Evolutionary conservation across 2,113 vertebrate species (phyloP), one percentile per base, ranked within the genome.

Genomic region (Forbesichthys agassizii): DNA sequence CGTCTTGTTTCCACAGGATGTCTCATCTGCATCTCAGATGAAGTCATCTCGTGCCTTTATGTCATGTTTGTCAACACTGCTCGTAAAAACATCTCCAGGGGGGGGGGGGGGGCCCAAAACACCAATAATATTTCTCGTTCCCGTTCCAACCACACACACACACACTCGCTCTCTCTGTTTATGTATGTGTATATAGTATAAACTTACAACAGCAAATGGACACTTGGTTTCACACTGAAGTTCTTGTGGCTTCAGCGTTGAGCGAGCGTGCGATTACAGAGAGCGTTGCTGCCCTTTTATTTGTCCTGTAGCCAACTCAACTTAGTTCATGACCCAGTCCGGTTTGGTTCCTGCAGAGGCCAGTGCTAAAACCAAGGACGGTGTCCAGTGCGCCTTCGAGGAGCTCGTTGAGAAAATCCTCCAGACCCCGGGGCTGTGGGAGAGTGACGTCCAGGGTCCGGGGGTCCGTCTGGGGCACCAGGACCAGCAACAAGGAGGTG

Each of bases 331-430:
- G 3, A 1, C 60, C 48, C 48, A 55, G 12, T 46, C 55, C 61
- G 11, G 18, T 77, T 53, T 13, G 12, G 48, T 9, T 71, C 77
- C 75, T 83, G 82, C 83, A 98, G 96, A 97, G 93, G 96, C 96
- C 78, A 98, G 96, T 83, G 96, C 96, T 80, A 98, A 98, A 91
- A 98, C 96, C 54, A 94, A 95, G 65, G 96, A 97, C 63, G 96
- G 96, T 9, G 96, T 98, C 82, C 96, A 97, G 87, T 98, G 96
- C 93, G 96, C 96, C 88, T 98, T 98, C 85, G 96, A 98, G 88
- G 96, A 98, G 88, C 96, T 97, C 48, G 96, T 98, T 80, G 96
- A 98, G 91, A 98, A 98, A 92, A 98, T 98, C 83, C 95, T 98
- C 86, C 95, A 98, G 91, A 98, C 95, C 9, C 96, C 96, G 1